Percentiles rank a stretch among this genome's conserved stretches.
Evolutionary conservation across 2,113 vertebrate genomes (phyloP).

Genomic region (Epinephelus fuscoguttatus): DNA sequence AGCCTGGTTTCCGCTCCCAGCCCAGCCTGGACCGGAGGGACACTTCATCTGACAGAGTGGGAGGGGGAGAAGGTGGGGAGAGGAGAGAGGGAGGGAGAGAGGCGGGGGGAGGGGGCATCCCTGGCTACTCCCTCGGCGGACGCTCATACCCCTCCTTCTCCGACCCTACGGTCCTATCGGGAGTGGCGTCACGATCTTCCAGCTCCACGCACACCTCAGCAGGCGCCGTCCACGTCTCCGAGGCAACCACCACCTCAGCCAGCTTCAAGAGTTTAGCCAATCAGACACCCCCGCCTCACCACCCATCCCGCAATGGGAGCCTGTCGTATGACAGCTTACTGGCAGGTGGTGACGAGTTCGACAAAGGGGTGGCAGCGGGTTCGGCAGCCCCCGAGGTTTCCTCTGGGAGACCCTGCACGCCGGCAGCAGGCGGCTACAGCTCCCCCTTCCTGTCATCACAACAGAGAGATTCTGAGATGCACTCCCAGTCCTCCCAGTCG

Average conservation of each 20-base stretch:
- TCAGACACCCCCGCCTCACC: constrained; percentile 87
- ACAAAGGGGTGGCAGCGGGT: constrained; percentile 75
- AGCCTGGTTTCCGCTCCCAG: constrained; percentile 94
- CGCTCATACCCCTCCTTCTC: constrained; percentile 88
- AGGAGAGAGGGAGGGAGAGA: constrained; percentile 62
- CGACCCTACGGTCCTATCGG: constrained; percentile 86
- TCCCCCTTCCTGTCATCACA: constrained; percentile 92
- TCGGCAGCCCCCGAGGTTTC: constrained; percentile 79
- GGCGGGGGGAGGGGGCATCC: constrained; percentile 70
- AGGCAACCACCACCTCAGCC: constrained; percentile 90
- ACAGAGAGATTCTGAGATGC: constrained; percentile 88
- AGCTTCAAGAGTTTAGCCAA: constrained; percentile 97
- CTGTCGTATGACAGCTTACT: constrained; percentile 94
- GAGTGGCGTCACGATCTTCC: constrained; percentile 89
- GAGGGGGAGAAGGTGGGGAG: constrained; percentile 49
- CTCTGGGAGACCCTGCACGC: constrained; percentile 65
- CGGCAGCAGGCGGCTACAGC: constrained; percentile 88
- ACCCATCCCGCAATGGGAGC: constrained; percentile 89
- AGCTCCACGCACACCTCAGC: constrained; percentile 87
- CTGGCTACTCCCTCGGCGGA: constrained; percentile 82
- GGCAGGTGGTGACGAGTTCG: constrained; percentile 90
- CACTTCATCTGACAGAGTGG: constrained; percentile 49
- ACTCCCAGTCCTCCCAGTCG: constrained; percentile 75
- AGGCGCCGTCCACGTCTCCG: constrained; percentile 86
- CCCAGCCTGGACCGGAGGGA: constrained; percentile 91